Evolutionary conservation across 2,113 vertebrate genomes (phyloP).

Genomic region (Piaya cayana): DNA sequence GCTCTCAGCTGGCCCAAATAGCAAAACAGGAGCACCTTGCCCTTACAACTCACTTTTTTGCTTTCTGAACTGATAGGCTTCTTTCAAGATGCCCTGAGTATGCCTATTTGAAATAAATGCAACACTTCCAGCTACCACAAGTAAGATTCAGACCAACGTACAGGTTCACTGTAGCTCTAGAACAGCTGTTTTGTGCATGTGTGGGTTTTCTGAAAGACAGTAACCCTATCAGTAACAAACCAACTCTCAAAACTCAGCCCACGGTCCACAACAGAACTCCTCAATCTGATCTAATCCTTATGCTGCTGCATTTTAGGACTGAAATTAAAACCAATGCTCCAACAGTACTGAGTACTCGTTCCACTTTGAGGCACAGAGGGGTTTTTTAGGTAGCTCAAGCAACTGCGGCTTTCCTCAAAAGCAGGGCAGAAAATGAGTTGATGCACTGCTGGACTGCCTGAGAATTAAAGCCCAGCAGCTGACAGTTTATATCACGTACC

Average conservation of each 20-base stretch:
- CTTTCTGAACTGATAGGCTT: not conserved
- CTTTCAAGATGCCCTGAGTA: not conserved
- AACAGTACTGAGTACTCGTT: not conserved
- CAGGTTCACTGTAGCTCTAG: not conserved
- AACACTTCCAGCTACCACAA: not conserved
- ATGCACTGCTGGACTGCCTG: not conserved
- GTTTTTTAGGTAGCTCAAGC: not conserved
- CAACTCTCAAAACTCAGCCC: not conserved
- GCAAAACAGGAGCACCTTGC: not conserved
- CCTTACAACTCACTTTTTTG: not conserved
- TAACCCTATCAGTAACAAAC: not conserved
- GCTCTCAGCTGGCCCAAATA: not conserved
- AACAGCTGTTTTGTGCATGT: not conserved
- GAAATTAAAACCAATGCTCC: not conserved
- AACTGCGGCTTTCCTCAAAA: not conserved
- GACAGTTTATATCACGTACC: not conserved
- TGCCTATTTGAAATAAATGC: not conserved
- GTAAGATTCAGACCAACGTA: not conserved
- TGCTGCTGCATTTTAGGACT: not conserved
- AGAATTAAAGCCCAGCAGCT: not conserved
- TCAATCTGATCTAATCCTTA: not conserved
- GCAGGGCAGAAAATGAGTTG: not conserved
- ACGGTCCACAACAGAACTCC: not conserved
- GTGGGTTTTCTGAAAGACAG: not conserved
- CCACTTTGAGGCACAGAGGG: not conserved